Evolutionary conservation across 2,797 vertebrate genomes (phyloP).

Genomic region (Rhinatrema bivittatum): DNA sequence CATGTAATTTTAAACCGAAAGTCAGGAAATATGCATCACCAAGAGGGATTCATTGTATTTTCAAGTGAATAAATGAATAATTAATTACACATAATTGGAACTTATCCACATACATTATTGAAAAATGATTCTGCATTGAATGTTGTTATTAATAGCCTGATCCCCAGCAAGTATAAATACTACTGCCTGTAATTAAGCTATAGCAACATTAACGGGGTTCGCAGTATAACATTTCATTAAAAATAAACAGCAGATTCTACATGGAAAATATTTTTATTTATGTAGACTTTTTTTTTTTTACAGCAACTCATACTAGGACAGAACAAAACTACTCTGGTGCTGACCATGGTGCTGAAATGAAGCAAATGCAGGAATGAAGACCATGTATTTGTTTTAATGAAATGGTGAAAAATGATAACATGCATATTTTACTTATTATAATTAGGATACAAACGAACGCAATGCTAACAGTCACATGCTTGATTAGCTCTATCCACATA

Average conservation of each 20-base stretch:
- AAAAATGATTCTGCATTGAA: constrained; percentile 9
- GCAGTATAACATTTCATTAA: neutral
- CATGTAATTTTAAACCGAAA: constrained; percentile 21
- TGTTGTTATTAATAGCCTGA: constrained; percentile 11
- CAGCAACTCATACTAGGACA: too few species aligned
- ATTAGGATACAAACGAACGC: too few species aligned
- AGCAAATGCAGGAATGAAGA: too few species aligned
- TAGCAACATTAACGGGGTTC: neutral
- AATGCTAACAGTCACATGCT: too few species aligned
- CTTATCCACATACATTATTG: constrained; percentile 28
- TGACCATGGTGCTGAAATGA: too few species aligned
- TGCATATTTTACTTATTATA: too few species aligned
- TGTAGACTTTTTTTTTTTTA: too few species aligned
- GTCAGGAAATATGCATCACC: constrained; percentile 2
- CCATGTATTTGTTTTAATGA: too few species aligned
- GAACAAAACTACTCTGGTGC: too few species aligned
- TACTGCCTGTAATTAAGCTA: constrained; percentile 3
- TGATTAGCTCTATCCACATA: too few species aligned
- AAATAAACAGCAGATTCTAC: neutral
- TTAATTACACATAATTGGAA: constrained; percentile 25
- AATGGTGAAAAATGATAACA: too few species aligned
- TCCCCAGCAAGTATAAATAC: constrained; percentile 12
- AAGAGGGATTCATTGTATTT: constrained; percentile 3
- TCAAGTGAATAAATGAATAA: constrained; percentile 27
- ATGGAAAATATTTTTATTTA: too few species aligned